Evolutionary conservation across 2,797 vertebrate genomes (phyloP), one percentile per base, ranked within the genome.

Genomic region (Chlorospingus flavigularis): DNA sequence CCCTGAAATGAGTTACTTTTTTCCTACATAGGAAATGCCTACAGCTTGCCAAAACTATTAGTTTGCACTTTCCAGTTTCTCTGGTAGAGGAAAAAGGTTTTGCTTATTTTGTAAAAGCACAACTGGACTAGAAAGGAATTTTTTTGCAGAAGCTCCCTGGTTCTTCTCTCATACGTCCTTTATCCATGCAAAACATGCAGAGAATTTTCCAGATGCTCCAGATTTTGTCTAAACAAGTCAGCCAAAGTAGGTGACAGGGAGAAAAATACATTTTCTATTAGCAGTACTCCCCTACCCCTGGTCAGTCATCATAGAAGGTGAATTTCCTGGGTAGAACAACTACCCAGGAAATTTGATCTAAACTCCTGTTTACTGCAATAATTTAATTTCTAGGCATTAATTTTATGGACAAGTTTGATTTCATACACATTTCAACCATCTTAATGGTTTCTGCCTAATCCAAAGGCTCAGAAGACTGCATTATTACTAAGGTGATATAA

Each of bases 391-490:
- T 42, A 78, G 25, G 12, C 19, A 35, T 60, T 48, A 54, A 55
- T 88, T 96, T 88, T 72, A 71, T 85, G 66, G 20, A n/a, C 35
- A 68, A 57, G 15, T 66, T 88, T 79, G 63, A 51, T 63, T 94
- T 86, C 9, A 1, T 74, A 57, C 24, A 57, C 8, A 15, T 79
- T 93, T 78, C 42, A 84, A 7, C 21, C 19, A 4, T 33, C 15
- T 21, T 72, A 54, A 21, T 30, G 10, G 18, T 81, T 88, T 60
- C 68, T 71, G n/a, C n/a, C 80, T 70, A 79, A 72, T 81, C 17
- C 21, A 17, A 73, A 80, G n/a, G 18, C 16, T 86, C 15, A 13
- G 47, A 86, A 77, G 13, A 21, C 24, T 5, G 7, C 4, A 5
- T 43, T 86, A 48, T 40, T 81, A 53, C 33, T 57, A 14, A 50